Conservation (phyloP, 2,113 vertebrate species). For the Nyctibius bracteatus region DNA sequence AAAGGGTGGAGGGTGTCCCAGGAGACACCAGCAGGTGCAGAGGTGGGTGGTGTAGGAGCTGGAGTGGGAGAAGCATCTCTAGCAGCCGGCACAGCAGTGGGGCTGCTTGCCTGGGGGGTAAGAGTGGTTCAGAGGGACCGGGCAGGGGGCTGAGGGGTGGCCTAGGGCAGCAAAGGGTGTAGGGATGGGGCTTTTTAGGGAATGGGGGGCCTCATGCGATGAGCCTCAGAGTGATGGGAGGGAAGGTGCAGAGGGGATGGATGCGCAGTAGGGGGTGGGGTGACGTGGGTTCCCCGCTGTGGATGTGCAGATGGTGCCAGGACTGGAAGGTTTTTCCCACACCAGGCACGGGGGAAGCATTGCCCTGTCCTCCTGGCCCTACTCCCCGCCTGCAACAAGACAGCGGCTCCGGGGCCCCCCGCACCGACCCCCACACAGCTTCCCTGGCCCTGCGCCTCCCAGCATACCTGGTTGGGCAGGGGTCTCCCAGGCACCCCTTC, state of each 20-base stretch:
- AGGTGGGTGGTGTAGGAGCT: not conserved
- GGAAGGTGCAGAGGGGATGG: not conserved
- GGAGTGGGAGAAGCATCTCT: not conserved
- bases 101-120: not conserved
- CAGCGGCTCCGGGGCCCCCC: too few relatives aligned
- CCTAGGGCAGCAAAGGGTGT: not conserved
- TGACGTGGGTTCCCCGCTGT: too few relatives aligned
- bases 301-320: too few relatives aligned
- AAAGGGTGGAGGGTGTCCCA: not conserved
- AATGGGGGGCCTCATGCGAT: not conserved
- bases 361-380: rapidly evolving
- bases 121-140: not conserved
- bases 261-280: too few relatives aligned
- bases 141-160: too few relatives aligned
- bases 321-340: not conserved
- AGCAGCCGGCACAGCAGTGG: too few relatives aligned
- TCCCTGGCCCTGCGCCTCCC: too few relatives aligned
- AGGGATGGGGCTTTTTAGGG: not conserved
- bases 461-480: too few relatives aligned
- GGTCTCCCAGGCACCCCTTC: too few relatives aligned
- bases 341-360: not conserved
- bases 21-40: not conserved
- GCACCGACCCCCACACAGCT: too few relatives aligned
- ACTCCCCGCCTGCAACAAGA: too few relatives aligned
- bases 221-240: not conserved